Base-by-base conservation (phyloP, 2,797 vertebrate genomes). In the Trachurus trachurus region DNA sequence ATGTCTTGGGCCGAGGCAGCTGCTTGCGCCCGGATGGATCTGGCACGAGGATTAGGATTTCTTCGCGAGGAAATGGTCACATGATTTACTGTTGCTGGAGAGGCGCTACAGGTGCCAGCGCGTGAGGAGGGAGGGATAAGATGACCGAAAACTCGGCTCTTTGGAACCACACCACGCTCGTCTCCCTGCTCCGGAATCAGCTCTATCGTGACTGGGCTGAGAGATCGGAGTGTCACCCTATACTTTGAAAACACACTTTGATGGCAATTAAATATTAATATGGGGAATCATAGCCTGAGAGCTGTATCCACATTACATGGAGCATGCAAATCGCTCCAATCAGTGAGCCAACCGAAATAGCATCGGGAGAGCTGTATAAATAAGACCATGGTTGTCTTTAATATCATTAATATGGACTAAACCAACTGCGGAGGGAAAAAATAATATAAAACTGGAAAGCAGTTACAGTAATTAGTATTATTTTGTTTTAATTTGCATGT, bases 11-110 rank as follows among this genome's bases (percentile, higher is more conserved):
- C 75, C 87, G 77, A 82, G 84, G 90, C 89, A 87, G 89, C 78
- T 85, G 78, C 89, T 83, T 74, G 71, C 68, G 78, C 81, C 85
- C 49, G 84, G 87, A 83, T 88, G 80, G 90, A 93, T 93, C 93
- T 87, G 92, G 90, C 76, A 52, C 67, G 58, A 70, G 94, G 94
- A 95, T 91, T 92, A 93, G 89, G 93, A 94, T 94, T 91, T 96
- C 92, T 89, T 88, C 80, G 83, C 84, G 88, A 93, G 94, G 95
- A 96, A 96, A 94, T 90, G 89, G 88, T 96, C 95, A 96, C 89
- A 91, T 96, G 95, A 95, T 96, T 96, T 96, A 96, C 95, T 94
- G 96, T 95, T 94, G 94, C 93, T 90, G 89, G 81, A 86, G 83
- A 85, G 74, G 87, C 81, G 83, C 93, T 88, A 95, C 94, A 95